Evolutionary conservation across 1,140 invertebrate genomes (phyloP), one percentile per base, ranked within the genome.

Genomic region (Megalopta genalis): DNA sequence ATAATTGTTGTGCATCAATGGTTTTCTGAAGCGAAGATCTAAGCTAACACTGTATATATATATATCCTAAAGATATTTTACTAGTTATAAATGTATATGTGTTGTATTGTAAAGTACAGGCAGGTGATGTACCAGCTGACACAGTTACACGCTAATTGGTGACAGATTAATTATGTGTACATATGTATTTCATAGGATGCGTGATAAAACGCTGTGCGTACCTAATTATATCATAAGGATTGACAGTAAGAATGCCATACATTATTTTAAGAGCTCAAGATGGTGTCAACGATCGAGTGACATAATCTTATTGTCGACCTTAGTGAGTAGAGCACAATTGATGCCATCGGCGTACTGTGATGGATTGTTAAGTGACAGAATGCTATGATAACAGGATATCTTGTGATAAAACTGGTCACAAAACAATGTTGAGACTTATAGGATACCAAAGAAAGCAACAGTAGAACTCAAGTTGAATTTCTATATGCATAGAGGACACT

Each of bases 151-250:
- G 32, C 23, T 42, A 63, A 32, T 49, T 60, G 71, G 68, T 75
- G 69, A 77, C 54, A 74, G 72, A 74, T 81, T 82, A 64, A 78
- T 81, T 84, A 72, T 46, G 59, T 84, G 72, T 84, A 87, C 81
- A 85, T 83, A 84, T 63, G 54, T 68, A 71, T 66, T 32, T 59
- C 23, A 66, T 25, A 66, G 57, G 64, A 73, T 57, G 42, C 62
- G 39, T 70, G 42, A 76, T 74, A 80, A 52, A 54, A 78, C 57
- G 64, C 71, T 81, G 71, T 80, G 59, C 84, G 86, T 89, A 88
- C 84, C 77, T 89, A 86, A 85, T 89, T 88, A 87, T 80, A 69
- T 77, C 72, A 23, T 87, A 88, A 83, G 79, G 39, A 81, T 71
- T 12, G 49, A 52, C 18, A 52, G 49, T 18, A 52, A 62, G 18